phyloP scores from a whole-genome alignment of 2,888 invertebrate species.

The Latrodectus elegans region DNA sequence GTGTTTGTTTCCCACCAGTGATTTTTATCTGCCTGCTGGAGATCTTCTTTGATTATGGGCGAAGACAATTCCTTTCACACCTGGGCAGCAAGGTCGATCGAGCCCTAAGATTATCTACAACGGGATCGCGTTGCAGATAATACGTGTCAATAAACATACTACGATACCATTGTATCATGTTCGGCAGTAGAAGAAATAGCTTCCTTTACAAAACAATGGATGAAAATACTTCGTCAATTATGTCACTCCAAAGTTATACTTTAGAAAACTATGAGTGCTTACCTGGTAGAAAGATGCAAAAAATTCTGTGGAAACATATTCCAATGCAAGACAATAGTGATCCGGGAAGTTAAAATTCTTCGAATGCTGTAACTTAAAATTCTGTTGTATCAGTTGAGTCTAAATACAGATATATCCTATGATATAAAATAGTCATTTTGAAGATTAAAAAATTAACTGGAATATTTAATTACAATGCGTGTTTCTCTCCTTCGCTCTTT shows the following conservation, averaged over 20 bases:
- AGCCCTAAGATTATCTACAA: constrained; percentile 44
- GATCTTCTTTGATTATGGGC: constrained; percentile 18
- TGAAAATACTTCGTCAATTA: constrained; percentile 22
- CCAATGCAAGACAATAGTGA: too few species aligned
- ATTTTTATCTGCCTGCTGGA: constrained; percentile 50
- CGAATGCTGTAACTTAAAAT: too few species aligned
- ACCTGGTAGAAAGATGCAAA: neutral
- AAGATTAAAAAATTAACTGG: too few species aligned
- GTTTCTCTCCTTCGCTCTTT: too few species aligned
- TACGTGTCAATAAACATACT: constrained; percentile 66
- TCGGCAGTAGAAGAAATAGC: constrained; percentile 35
- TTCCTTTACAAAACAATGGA: constrained; percentile 61
- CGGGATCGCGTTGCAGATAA: constrained; percentile 61
- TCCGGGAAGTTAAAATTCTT: too few species aligned
- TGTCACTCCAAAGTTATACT: constrained; percentile 34
- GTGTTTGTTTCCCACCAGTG: constrained; percentile 62
- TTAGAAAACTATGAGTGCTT: constrained; percentile 9
- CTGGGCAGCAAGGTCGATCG: constrained; percentile 47
- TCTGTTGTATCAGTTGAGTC: too few species aligned
- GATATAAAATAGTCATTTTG: too few species aligned
- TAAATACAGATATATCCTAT: too few species aligned
- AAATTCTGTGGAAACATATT: too few species aligned
- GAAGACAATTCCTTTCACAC: constrained; percentile 62
- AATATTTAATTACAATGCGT: too few species aligned
- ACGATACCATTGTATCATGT: constrained; percentile 60